These are phyloP conservation scores for Pangasianodon hypophthalmus DNA, from an alignment of 2,113 vertebrate genomes.

Conservation along the genomic window DNA sequence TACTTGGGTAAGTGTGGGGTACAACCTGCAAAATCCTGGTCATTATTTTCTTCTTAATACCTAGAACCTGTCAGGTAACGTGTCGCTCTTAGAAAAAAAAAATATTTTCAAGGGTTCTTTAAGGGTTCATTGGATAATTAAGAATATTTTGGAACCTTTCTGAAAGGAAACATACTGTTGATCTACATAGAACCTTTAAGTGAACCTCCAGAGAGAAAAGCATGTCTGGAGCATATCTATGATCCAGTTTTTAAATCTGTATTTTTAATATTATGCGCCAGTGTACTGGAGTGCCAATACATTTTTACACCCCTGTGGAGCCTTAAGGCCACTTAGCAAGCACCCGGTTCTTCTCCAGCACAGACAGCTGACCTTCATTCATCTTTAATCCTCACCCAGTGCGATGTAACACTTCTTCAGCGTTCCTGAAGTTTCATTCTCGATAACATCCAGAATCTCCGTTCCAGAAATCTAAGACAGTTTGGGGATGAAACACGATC, in stretches of 20 bases:
- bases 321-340: not conserved
- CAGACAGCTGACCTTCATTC: not conserved
- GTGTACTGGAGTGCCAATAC: not conserved
- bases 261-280: not conserved
- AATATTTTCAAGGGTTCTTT: not conserved
- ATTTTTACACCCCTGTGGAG: not conserved
- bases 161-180: not conserved
- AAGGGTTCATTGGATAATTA: not conserved
- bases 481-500: not conserved
- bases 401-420: conserved; percentile 74
- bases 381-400: conserved; percentile 67
- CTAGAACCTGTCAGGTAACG: not conserved
- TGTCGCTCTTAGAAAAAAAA: not conserved
- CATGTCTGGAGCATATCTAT: not conserved
- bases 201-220: not conserved
- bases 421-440: conserved; percentile 74
- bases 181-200: not conserved
- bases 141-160: not conserved
- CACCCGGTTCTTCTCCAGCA: not conserved
- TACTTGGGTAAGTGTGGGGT: too few species aligned
- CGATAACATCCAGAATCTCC: conserved; percentile 76
- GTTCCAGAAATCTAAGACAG: conserved; percentile 72
- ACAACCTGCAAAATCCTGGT: not conserved
- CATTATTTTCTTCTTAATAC: not conserved
- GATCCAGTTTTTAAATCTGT: not conserved